These are phyloP conservation scores for Campoletis sonorensis DNA, from an alignment of 1,140 invertebrate species.

Conservation along the genomic window DNA sequence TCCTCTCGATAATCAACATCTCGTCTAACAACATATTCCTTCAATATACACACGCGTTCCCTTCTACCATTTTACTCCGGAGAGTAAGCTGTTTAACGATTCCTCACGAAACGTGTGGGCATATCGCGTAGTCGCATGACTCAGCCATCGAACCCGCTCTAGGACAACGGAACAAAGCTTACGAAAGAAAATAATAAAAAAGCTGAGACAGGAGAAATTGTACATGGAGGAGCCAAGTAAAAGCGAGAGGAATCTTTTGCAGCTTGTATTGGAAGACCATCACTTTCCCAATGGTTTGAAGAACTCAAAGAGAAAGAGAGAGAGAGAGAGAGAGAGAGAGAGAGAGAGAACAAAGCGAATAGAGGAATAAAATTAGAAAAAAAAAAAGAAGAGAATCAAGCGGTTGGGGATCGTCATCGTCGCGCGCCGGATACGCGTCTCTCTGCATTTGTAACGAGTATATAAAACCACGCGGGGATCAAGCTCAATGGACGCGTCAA, in stretches of 20 bases:
- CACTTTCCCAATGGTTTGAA: not conserved
- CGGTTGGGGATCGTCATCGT: constrained; percentile 37
- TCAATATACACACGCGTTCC: too few relatives aligned
- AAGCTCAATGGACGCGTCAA: constrained; percentile 35
- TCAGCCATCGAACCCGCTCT: not conserved
- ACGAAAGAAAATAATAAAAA: not conserved
- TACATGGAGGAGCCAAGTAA: not conserved
- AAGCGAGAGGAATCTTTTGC: not conserved
- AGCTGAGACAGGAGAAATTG: not conserved
- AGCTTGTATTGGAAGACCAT: too few relatives aligned
- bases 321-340: too few relatives aligned
- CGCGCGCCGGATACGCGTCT: constrained; percentile 46
- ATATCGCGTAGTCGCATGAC: not conserved
- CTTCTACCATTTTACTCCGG: not conserved
- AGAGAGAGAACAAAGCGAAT: not conserved
- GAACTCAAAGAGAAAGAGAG: too few relatives aligned
- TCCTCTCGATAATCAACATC: too few relatives aligned
- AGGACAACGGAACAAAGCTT: not conserved
- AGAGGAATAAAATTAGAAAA: not conserved
- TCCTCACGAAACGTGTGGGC: not conserved
- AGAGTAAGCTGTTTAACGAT: not conserved
- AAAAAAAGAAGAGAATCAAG: constrained; percentile 9
- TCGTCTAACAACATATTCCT: too few relatives aligned
- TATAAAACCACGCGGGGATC: not conserved
- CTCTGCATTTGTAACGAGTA: constrained; percentile 21